Evolutionary conservation across 2,113 vertebrate genomes (phyloP).

Genomic region (Prunella himalayana): DNA sequence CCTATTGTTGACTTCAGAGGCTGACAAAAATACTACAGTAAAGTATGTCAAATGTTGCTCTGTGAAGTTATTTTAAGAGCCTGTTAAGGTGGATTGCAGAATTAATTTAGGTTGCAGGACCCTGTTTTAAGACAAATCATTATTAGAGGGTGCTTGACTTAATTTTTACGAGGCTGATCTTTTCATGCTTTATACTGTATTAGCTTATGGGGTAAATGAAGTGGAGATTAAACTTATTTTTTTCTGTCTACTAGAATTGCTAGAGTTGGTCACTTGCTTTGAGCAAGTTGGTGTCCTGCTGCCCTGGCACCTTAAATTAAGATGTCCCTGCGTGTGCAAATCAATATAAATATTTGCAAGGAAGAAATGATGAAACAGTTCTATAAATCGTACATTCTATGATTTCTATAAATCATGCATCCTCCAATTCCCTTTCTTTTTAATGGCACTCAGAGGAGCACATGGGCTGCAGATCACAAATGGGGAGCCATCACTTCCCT

Average conservation of each 20-base stretch:
- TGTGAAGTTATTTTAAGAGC: neutral
- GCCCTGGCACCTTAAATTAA: neutral
- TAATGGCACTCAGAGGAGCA: neutral
- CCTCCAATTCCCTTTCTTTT: neutral
- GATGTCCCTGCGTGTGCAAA: neutral
- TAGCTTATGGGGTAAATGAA: neutral
- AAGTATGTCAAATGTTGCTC: neutral
- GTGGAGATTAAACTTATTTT: neutral
- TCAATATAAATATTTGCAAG: neutral
- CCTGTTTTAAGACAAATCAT: neutral
- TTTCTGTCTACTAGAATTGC: neutral
- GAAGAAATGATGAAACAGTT: neutral
- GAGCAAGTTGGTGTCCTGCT: neutral
- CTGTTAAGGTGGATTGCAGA: neutral
- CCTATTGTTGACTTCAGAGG: neutral
- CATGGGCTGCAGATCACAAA: neutral
- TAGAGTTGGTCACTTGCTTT: neutral
- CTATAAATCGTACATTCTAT: neutral
- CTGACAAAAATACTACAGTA: neutral
- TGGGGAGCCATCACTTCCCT: neutral
- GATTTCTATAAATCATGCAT: neutral
- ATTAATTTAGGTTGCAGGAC: neutral
- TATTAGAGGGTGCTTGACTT: neutral
- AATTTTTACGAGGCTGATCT: neutral
- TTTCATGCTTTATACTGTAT: neutral